Evolutionary conservation across 2,797 vertebrate species (phyloP), one percentile per base, ranked within the genome.

Genomic region (Gambelia wislizenii): DNA sequence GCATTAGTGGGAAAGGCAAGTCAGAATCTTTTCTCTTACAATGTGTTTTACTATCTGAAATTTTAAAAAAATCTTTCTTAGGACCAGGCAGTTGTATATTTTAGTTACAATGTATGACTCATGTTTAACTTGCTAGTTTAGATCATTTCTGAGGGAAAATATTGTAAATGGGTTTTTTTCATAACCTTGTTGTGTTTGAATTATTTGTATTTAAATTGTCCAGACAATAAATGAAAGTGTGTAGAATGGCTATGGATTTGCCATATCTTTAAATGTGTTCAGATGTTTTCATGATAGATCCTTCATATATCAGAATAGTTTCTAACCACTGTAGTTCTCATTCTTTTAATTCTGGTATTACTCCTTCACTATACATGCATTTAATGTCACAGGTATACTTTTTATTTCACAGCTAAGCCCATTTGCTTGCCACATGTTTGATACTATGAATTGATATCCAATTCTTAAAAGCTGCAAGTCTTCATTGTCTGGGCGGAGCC

Each of bases 161-260:
- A 98, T 98, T 99, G 98, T 99, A 98, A 99, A 98, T 98, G 64
- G 59, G 98, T 98, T 99, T 98, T 97, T 99, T 98, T 98, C 98
- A 99, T 98, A 98, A 98, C 98, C 98, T 98, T 99, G 98, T 99
- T 99, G 99, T 99, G 98, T 99, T 99, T 99, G 98, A 99, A 99
- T 99, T 99, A 99, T 99, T 99, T 99, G 99, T 99, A 99, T 98
- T 99, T 99, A 99, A 98, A 99, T 98, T 99, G 98, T 99, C 98
- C 98, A 98, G 98, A 99, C 98, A 99, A 99, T 99, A 99, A 99
- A 99, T 98, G 98, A 98, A 99, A 98, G 98, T 99, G 98, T 99
- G 98, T 98, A 99, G 98, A 99, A 98, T 98, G 98, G 96, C 97
- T 97, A 97, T 98, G 95, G 97, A 96, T 96, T 97, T 97, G 94